Conservation (phyloP, 2,113 vertebrate genomes). For the Otocyon megalotis region DNA sequence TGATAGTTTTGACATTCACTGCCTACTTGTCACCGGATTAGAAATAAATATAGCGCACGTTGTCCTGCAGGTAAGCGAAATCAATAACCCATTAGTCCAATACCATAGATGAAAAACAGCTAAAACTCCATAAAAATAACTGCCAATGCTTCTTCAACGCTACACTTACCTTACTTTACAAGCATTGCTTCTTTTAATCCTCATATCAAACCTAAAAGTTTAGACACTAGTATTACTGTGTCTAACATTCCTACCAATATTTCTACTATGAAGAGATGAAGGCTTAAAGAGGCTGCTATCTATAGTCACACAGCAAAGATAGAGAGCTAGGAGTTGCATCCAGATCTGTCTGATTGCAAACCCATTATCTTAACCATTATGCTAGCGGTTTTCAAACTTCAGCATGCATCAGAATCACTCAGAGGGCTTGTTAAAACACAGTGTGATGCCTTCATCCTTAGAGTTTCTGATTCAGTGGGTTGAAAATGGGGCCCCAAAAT, state of each 20-base stretch:
- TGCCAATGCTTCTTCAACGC: background rate
- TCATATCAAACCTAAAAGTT: background rate
- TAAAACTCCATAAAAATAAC: background rate
- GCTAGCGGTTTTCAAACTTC: background rate
- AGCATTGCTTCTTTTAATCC: background rate
- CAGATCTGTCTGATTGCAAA: background rate
- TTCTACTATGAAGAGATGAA: background rate
- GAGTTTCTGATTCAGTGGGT: background rate
- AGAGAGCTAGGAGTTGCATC: background rate
- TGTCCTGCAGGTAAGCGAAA: background rate
- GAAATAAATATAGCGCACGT: conserved; percentile 20
- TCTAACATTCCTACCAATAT: background rate
- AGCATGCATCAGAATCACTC: background rate
- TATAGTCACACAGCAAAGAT: background rate
- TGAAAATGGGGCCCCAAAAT: background rate
- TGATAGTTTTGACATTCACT: background rate
- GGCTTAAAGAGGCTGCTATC: background rate
- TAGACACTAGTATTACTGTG: background rate
- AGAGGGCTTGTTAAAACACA: background rate
- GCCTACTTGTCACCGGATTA: background rate
- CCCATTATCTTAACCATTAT: background rate
- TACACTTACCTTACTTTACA: background rate
- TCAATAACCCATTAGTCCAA: background rate
- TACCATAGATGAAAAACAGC: background rate
- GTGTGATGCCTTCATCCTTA: background rate